Evolutionary conservation across 2,888 invertebrate species (phyloP).

Genomic region (Phasia obesa): DNA sequence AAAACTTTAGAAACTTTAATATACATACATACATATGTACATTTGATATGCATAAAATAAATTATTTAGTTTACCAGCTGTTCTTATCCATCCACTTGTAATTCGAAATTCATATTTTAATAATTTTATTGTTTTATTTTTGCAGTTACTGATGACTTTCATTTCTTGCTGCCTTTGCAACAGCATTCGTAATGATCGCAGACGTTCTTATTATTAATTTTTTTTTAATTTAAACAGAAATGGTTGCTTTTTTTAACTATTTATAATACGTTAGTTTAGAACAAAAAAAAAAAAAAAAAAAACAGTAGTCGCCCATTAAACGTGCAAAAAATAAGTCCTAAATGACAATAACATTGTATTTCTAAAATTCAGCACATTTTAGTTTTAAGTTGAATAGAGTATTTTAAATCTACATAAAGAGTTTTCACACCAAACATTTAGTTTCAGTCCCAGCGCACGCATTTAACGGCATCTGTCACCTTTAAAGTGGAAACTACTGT

Average conservation of each 20-base stretch:
- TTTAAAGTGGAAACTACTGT: conserved; percentile 34
- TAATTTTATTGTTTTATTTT: conserved; percentile 39
- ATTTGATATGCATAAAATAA: not conserved
- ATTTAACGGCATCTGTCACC: not conserved
- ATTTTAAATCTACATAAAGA: not conserved
- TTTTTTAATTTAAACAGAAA: conserved; percentile 17
- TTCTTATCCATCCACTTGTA: not conserved
- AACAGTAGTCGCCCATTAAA: not conserved
- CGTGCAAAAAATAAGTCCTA: not conserved
- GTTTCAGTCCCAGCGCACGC: not conserved
- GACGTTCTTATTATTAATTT: conserved; percentile 86
- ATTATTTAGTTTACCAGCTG: not conserved
- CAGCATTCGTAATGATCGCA: conserved; percentile 91
- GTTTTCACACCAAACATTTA: too few relatives aligned
- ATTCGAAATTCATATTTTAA: not conserved
- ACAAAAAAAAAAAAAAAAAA: not conserved
- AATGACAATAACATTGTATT: not conserved
- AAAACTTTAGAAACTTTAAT: too few relatives aligned
- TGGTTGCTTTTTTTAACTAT: conserved; percentile 27
- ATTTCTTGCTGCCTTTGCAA: conserved; percentile 93
- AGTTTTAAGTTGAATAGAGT: not conserved
- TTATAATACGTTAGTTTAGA: not conserved
- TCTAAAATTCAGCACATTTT: not conserved
- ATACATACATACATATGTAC: too few relatives aligned
- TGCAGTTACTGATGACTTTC: conserved; percentile 85